Base-by-base conservation (phyloP, 1,140 invertebrate species). In the Musca domestica region DNA sequence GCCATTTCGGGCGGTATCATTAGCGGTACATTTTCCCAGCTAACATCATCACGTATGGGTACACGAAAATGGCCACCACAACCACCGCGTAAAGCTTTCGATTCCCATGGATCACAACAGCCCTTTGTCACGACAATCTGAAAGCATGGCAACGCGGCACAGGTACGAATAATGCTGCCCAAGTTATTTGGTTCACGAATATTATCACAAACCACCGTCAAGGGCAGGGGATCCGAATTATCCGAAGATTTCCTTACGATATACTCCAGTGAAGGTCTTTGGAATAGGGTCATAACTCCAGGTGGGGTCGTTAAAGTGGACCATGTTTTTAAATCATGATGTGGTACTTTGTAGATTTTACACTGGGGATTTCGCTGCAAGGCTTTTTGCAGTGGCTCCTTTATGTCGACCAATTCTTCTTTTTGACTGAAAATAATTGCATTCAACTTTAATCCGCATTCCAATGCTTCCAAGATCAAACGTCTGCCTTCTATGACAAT, bases 121-220 rank as follows among this genome's bases (percentile, higher is more conserved):
- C 94, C 94, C 89, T 92, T 93, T 17, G 88, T 89, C 30, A 94
- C 80, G 23, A 96, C 77, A 23, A 97, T 83, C 79, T 88, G 86
- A 71, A 88, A 81, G 81, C 91, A 93, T 2, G 94, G 94, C 65
- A 89, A 88, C 19, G 89, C 91, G 66, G 93, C 92, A 70, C 90
- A 89, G 70, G 88, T 88, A 76, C 95, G 84, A 46, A 97, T 83
- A 71, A 97, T 89, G 4, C 92, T 87, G 20, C 95, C 95, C 70
- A 96, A 83, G 83, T 97, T 97, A 47, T 92, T 93, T 54, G 95
- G 94, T 76, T 96, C 94, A 72, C 93, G 82, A 14, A 97, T 84
- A 78, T 95, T 94, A 80, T 98, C 95, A 84, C 93, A 95, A 48
- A 97, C 87, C 7, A 98, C 83, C 15, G 91, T 92, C 15, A 98